Evolutionary conservation across 2,113 vertebrate species (phyloP).

Genomic region (Hepsetus odoe): DNA sequence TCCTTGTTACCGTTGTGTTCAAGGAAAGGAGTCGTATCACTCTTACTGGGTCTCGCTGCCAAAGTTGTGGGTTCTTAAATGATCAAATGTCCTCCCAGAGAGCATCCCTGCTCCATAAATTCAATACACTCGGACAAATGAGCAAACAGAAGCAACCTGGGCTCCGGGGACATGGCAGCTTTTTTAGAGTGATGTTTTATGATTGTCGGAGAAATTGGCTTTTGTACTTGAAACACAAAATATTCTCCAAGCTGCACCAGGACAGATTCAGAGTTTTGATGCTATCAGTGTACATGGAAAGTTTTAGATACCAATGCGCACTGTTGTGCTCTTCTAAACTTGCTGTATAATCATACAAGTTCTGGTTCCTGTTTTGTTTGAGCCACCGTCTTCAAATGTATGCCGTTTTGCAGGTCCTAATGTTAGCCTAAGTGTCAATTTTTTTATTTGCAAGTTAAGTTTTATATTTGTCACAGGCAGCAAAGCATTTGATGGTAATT

Average conservation of each 20-base stretch:
- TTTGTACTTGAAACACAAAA: conserved; percentile 8
- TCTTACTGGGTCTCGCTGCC: not conserved
- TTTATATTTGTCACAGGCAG: not conserved
- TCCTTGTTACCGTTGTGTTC: conserved; percentile 14
- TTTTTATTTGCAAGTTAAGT: not conserved
- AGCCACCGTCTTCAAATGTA: not conserved
- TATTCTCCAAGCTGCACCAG: not conserved
- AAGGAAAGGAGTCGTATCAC: conserved; percentile 1
- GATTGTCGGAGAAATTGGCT: conserved; percentile 19
- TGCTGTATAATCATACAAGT: too few relatives aligned
- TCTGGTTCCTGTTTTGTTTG: not conserved
- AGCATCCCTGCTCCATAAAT: conserved; percentile 21
- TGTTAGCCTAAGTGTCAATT: not conserved
- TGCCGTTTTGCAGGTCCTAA: not conserved
- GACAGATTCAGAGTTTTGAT: not conserved
- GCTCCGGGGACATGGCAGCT: conserved; percentile 17
- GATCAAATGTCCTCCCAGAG: conserved; percentile 11
- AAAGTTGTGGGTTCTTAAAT: conserved; percentile 25
- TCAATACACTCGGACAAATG: conserved; percentile 36
- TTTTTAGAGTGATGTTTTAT: conserved; percentile 7
- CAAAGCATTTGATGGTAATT: not conserved
- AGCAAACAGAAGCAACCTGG: conserved; percentile 22
- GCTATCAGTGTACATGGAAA: too few relatives aligned
- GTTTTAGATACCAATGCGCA: too few relatives aligned
- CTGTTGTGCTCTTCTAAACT: not conserved